Evolutionary conservation across 2,113 vertebrate genomes (phyloP), one percentile per base, ranked within the genome.

Genomic region (Numida meleagris): DNA sequence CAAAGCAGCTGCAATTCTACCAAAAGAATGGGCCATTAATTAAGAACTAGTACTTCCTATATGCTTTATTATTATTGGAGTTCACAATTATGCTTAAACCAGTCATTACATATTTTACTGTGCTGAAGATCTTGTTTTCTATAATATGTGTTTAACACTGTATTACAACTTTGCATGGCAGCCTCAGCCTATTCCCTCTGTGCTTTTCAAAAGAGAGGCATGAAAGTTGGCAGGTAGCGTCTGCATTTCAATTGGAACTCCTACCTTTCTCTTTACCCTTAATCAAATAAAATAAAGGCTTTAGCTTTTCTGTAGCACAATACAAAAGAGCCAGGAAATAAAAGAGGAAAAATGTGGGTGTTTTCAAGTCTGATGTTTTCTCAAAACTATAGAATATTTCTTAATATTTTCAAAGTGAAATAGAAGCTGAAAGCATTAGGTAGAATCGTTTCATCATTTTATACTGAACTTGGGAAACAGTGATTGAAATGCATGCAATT

Each of bases 41-140:
- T 98, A 97, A 96, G 95, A 96, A 96, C 90, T 90, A 81, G 96
- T 97, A 96, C 84, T 98, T 97, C 94, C 95, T 86, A 72, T 91
- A 96, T 94, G 90, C 85, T 97, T 98, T 96, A 97, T 97, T 97
- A 96, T 97, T 97, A 94, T 92, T 95, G 95, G 89, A 82, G 81
- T 92, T 96, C 13, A 25, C 87, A 97, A 89, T 93, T 97, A 97
- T 94, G 92, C 95, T 95, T 96, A 94, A 96, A 96, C 97, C 93
- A 97, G 61, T 98, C 93, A 97, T 98, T 97, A 97, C 71, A 92
- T 86, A 92, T 94, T 92, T 96, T 96, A 81, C 85, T 82, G 74
- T 96, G 90, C 86, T 84, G 86, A 97, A 96, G 91, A 92, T 84
- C 80, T 82, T 95, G 86, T 93, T 97, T 95, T 95, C 93, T 79